A percentile compares a stretch with the other conserved stretches of the same genome.
Evolutionary conservation across 2,797 vertebrate genomes (phyloP).

Genomic region (Lateolabrax maculatus): DNA sequence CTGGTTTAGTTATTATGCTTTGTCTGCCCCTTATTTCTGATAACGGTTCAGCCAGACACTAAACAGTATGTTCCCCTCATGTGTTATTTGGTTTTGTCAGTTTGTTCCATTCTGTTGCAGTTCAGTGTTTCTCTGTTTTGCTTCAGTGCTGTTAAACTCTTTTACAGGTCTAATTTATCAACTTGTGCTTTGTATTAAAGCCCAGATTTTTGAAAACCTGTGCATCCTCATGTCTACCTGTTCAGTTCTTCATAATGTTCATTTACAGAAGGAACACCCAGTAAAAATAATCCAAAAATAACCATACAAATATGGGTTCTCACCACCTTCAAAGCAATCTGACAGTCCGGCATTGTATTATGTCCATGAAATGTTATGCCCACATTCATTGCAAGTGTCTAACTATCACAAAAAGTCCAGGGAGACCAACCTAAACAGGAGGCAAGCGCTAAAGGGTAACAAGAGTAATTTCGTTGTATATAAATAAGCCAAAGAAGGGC

Average conservation of each 20-base stretch:
- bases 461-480: neutral
- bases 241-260: neutral
- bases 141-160: neutral
- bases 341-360: neutral
- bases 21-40: neutral
- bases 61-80: neutral
- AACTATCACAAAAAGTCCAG: neutral
- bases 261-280: neutral
- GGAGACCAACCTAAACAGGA: neutral
- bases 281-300: too few species aligned
- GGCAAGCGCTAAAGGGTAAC: neutral
- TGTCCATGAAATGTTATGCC: neutral
- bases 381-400: neutral
- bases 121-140: neutral
- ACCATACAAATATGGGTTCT: too few species aligned
- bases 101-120: too few species aligned
- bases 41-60: conserved; percentile 1
- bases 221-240: neutral
- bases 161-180: too few species aligned
- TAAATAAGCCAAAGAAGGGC: neutral
- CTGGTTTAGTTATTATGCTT: neutral
- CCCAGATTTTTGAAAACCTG: neutral
- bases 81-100: neutral
- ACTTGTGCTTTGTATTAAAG: too few species aligned
- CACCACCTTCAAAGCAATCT: neutral